Percentiles rank a stretch among this genome's conserved stretches.
phyloP scores from a whole-genome alignment of 2,797 vertebrate genomes.

The Phalanger gymnotis region DNA sequence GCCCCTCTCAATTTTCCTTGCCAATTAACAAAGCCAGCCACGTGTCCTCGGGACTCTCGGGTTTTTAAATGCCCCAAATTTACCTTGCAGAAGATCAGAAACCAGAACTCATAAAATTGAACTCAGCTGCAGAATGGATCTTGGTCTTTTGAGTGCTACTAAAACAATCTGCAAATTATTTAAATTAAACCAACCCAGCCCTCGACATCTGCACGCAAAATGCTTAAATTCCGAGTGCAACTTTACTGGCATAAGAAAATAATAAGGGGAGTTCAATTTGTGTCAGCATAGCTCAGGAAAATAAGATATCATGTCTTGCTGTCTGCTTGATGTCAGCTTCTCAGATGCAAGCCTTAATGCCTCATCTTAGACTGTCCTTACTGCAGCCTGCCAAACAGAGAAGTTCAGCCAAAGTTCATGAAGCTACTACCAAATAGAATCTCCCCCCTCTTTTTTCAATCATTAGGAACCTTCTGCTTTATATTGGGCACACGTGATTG shows the following conservation, averaged over 20 bases:
- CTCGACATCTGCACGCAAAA: slow-evolving; percentile 91
- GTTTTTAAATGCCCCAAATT: slow-evolving; percentile 76
- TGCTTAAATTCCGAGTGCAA: slow-evolving; percentile 86
- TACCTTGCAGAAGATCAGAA: slow-evolving; percentile 84
- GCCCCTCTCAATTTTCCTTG: slow-evolving; percentile 53
- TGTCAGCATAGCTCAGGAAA: slow-evolving; percentile 96
- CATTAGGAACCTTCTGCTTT: slow-evolving; percentile 89
- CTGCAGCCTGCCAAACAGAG: slow-evolving; percentile 89
- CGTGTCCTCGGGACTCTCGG: slow-evolving; percentile 65
- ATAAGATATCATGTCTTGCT: slow-evolving; percentile 99
- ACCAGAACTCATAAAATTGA: slow-evolving; percentile 80
- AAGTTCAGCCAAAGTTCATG: slow-evolving; percentile 97
- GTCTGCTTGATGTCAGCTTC: slow-evolving; percentile 96
- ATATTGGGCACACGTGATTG: slow-evolving; percentile 88
- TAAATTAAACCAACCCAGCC: slow-evolving; percentile 89
- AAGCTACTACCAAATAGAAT: slow-evolving; percentile 90
- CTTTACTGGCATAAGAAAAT: slow-evolving; percentile 93
- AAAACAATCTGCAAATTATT: slow-evolving; percentile 92
- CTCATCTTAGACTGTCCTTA: slow-evolving; percentile 91
- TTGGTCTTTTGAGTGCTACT: slow-evolving; percentile 87
- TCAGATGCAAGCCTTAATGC: slow-evolving; percentile 93
- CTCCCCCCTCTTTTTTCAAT: slow-evolving; percentile 80
- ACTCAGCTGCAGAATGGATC: slow-evolving; percentile 89
- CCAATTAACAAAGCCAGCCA: slow-evolving; percentile 71
- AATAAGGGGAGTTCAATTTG: slow-evolving; percentile 95